A percentile compares a stretch with the other conserved stretches of the same genome.
phyloP scores from a whole-genome alignment of 2,113 vertebrate genomes.

The mouse (Mus musculus) region DNA sequence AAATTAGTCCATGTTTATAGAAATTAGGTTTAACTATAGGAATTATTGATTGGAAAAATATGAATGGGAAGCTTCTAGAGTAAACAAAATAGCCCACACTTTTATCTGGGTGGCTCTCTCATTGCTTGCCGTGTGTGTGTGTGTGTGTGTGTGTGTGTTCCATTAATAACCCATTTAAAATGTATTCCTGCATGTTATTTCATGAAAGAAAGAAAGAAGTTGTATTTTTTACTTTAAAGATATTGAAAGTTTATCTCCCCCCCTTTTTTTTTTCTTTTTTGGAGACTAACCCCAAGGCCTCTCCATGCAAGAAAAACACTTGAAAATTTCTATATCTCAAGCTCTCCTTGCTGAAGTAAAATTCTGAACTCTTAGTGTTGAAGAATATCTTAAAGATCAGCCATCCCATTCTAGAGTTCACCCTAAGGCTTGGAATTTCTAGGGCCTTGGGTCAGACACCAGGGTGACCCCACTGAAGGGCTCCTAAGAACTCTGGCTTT shows the following conservation, averaged over 20 bases:
- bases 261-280: background rate
- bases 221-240: background rate
- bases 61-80: background rate
- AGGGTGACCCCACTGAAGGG: background rate
- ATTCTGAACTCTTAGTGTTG: background rate
- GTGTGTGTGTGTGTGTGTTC: background rate
- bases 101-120: background rate
- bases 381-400: background rate
- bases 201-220: background rate
- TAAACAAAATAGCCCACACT: background rate
- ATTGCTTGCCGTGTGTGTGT: background rate
- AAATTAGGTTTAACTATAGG: background rate
- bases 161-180: background rate
- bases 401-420: background rate
- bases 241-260: constrained; percentile 19
- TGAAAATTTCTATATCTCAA: background rate
- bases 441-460: background rate
- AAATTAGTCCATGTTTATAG: background rate
- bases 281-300: background rate
- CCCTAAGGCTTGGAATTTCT: background rate
- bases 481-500: background rate
- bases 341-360: background rate
- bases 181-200: constrained; percentile 34
- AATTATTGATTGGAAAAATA: background rate
- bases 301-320: background rate